A percentile compares a stretch with the other conserved stretches of the same genome.
Conservation (phyloP, 2,797 vertebrate species). For the Spatula clypeata region DNA sequence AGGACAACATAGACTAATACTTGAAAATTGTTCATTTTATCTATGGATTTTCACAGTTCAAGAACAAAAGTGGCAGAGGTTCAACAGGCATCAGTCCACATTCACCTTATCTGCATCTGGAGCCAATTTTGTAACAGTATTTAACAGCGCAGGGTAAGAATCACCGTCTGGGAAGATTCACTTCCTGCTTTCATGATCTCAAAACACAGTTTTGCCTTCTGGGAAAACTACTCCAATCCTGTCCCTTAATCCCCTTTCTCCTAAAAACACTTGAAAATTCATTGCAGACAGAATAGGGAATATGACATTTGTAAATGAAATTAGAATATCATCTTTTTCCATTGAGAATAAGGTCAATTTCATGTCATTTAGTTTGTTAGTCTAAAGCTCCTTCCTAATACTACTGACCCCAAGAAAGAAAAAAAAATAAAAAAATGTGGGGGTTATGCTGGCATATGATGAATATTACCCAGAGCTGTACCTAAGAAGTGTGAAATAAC, state of each 20-base stretch:
- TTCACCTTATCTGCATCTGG: background rate
- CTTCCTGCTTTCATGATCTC: background rate
- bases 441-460: background rate
- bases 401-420: rapidly evolving
- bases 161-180: background rate
- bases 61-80: background rate
- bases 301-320: background rate
- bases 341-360: background rate
- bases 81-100: background rate
- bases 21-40: background rate
- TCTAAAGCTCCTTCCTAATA: background rate
- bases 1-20: background rate
- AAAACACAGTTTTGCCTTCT: background rate
- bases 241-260: background rate
- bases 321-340: background rate
- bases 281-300: background rate
- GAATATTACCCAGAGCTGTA: background rate
- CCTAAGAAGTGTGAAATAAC: background rate
- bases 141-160: background rate
- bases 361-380: background rate
- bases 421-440: background rate
- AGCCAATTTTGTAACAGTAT: background rate
- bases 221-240: background rate
- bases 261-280: background rate
- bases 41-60: background rate